Conservation (phyloP, 2,113 vertebrate species). For the Herpailurus yagouaroundi region DNA sequence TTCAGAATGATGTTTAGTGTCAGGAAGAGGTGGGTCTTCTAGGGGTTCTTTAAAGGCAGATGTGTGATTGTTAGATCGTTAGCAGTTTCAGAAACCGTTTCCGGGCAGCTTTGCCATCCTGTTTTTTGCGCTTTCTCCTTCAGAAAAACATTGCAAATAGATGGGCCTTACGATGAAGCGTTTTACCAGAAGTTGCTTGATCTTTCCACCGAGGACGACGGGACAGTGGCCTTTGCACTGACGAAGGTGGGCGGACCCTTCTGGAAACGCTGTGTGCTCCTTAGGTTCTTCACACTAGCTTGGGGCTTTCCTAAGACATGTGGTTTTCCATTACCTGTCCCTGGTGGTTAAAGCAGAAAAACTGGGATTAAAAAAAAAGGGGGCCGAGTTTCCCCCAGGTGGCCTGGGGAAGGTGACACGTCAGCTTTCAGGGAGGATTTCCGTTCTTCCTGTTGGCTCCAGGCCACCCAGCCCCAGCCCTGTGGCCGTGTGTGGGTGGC, state of each 20-base stretch:
- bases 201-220: conserved; percentile 92
- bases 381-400: not conserved
- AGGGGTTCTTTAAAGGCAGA: not conserved
- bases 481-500: not conserved
- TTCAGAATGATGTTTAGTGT: not conserved
- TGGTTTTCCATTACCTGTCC: not conserved
- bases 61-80: not conserved
- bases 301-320: not conserved
- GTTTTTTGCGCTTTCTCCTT: conserved; percentile 31
- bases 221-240: conserved; percentile 92
- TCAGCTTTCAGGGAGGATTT: not conserved
- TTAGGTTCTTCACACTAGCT: not conserved
- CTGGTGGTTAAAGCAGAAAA: not conserved
- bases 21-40: not conserved
- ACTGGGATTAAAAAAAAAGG: not conserved
- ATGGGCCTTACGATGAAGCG: conserved; percentile 93
- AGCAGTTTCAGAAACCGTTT: not conserved
- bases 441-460: not conserved
- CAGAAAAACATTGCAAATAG: conserved; percentile 92
- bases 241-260: conserved; percentile 88
- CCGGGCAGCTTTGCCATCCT: not conserved
- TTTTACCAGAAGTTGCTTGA: conserved; percentile 95
- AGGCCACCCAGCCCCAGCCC: not conserved
- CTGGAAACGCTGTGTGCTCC: not conserved
- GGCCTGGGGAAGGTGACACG: not conserved